phyloP scores from a whole-genome alignment of 1,140 invertebrate genomes.

The Leucophenga varia region DNA sequence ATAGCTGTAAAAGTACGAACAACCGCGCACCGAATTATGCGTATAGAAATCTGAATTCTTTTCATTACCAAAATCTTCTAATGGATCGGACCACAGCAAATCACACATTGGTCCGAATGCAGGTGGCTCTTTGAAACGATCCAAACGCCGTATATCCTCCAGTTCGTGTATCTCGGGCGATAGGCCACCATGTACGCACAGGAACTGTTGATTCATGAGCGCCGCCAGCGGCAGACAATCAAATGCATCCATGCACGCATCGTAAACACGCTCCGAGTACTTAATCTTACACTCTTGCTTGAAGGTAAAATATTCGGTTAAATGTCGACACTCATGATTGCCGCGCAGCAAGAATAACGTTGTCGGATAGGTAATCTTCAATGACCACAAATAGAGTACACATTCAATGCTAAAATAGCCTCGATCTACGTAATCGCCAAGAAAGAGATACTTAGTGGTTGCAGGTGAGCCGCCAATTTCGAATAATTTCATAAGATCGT shows the following conservation, averaged over 20 bases:
- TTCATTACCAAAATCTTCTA: conserved; percentile 99
- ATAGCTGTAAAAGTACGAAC: conserved; percentile 99
- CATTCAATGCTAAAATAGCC: conserved; percentile 73
- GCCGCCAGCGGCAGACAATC: conserved; percentile 98
- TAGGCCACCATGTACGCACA: conserved; percentile 97
- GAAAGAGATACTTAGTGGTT: conserved; percentile 99
- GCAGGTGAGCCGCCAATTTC: conserved; percentile 98
- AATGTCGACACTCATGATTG: conserved; percentile 99
- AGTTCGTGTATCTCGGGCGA: conserved; percentile 98
- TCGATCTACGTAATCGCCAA: conserved; percentile 99
- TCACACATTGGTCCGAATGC: conserved; percentile 99
- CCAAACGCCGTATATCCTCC: conserved; percentile 99
- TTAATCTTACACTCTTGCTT: conserved; percentile 99
- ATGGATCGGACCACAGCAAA: conserved; percentile 94
- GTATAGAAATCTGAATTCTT: conserved; percentile 98
- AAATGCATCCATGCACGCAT: conserved; percentile 99
- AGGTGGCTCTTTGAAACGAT: conserved; percentile 99
- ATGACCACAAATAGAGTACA: conserved; percentile 99
- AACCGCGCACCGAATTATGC: conserved; percentile 98
- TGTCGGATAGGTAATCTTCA: conserved; percentile 96
- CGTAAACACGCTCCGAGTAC: conserved; percentile 98
- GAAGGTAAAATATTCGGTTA: conserved; percentile 99
- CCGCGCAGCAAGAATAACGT: conserved; percentile 97
- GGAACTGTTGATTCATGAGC: conserved; percentile 99
- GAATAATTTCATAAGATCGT: conserved; percentile 99